These are phyloP conservation scores for Eilema depressum DNA, from an alignment of 2,888 invertebrate species.

Conservation along the genomic window DNA sequence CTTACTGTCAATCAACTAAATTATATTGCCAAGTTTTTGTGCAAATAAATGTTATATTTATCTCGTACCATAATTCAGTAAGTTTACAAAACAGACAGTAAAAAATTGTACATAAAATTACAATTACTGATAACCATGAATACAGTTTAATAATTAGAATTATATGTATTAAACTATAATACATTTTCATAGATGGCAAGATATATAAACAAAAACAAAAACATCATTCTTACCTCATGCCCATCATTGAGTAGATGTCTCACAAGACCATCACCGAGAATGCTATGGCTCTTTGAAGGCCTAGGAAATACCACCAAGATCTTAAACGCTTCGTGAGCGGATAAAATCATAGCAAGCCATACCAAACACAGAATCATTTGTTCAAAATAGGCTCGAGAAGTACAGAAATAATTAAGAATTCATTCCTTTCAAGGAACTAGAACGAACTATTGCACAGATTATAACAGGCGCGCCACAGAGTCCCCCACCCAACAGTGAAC, in stretches of 20 bases:
- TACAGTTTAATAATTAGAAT: not conserved
- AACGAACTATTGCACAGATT: not conserved
- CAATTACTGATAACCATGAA: too few relatives aligned
- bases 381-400: not conserved
- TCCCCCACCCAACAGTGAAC: not conserved
- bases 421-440: not conserved
- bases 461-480: not conserved
- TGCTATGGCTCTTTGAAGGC: constrained; percentile 54
- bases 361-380: not conserved
- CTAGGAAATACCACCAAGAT: constrained; percentile 54
- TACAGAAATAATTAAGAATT: not conserved
- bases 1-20: too few relatives aligned
- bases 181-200: not conserved
- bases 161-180: too few relatives aligned
- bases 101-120: too few relatives aligned
- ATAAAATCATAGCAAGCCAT: constrained; percentile 6
- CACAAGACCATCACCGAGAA: constrained; percentile 56
- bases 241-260: constrained; percentile 54
- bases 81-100: too few relatives aligned
- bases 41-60: too few relatives aligned
- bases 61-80: too few relatives aligned
- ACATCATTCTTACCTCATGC: constrained; percentile 50
- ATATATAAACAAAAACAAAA: not conserved
- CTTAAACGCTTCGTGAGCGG: constrained; percentile 40
- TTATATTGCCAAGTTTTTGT: too few relatives aligned